These are phyloP conservation scores for Morone chrysops DNA, from an alignment of 2,113 vertebrate genomes.

Conservation along the genomic window DNA sequence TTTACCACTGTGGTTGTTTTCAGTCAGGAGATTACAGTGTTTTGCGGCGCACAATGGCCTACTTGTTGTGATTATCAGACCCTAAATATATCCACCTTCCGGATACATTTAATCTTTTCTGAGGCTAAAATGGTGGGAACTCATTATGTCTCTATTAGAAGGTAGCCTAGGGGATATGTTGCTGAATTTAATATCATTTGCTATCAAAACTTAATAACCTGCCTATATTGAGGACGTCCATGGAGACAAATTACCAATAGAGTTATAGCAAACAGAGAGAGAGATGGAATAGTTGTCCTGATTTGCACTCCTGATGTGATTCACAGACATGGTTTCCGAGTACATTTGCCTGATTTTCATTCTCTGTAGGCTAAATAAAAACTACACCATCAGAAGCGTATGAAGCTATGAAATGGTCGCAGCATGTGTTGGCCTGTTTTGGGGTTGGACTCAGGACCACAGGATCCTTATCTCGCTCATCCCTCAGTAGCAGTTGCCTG, in stretches of 20 bases:
- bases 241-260: not conserved
- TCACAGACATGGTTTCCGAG: not conserved
- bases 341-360: not conserved
- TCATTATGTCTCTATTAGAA: not conserved
- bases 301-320: not conserved
- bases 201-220: not conserved
- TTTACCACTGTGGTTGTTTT: slow-evolving; percentile 42
- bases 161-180: not conserved
- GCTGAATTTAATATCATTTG: not conserved
- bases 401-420: not conserved
- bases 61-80: slow-evolving; percentile 68
- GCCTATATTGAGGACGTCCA: not conserved
- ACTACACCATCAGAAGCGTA: not conserved
- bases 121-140: not conserved
- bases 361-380: not conserved
- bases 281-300: not conserved
- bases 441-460: slow-evolving; percentile 1
- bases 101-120: slow-evolving; percentile 38
- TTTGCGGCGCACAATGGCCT: slow-evolving; percentile 67
- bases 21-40: slow-evolving; percentile 66
- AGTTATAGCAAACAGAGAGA: not conserved
- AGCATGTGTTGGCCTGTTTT: slow-evolving; percentile 18
- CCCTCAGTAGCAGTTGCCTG: slow-evolving; percentile 40
- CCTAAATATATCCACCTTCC: slow-evolving; percentile 44
- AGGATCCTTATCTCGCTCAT: slow-evolving; percentile 23